These are phyloP conservation scores for Drosophila guanche DNA, from an alignment of 1,140 invertebrate genomes.

Conservation along the genomic window DNA sequence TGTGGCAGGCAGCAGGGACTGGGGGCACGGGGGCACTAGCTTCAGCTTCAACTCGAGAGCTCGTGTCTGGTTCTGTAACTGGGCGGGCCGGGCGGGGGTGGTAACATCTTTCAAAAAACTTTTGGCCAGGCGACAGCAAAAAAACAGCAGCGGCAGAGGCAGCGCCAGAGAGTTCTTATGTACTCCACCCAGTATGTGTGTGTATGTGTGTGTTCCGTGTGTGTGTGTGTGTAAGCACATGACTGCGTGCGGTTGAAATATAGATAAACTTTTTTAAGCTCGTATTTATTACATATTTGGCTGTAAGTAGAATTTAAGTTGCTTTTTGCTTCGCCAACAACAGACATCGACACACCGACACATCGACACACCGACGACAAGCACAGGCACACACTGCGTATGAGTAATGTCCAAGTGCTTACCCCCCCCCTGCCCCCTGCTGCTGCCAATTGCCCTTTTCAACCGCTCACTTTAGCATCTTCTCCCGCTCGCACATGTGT, in stretches of 20 bases:
- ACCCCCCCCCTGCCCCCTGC: not conserved
- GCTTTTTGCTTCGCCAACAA: constrained; percentile 55
- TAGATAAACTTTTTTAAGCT: constrained; percentile 82
- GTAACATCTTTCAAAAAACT: constrained; percentile 78
- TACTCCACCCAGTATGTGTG: constrained; percentile 20
- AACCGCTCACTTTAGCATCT: no score
- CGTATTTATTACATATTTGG: constrained; percentile 81
- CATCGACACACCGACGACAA: not conserved
- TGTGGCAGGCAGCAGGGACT: constrained; percentile 12
- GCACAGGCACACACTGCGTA: constrained; percentile 51
- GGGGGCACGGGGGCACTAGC: constrained; percentile 4
- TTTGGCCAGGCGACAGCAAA: constrained; percentile 70
- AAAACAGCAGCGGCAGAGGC: constrained; percentile 43
- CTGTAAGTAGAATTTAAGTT: constrained; percentile 82
- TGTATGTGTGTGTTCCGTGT: constrained; percentile 12
- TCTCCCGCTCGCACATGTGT: no score
- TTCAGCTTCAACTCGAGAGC: no score
- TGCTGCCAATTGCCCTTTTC: no score
- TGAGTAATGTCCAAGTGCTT: constrained; percentile 57
- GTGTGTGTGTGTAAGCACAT: constrained; percentile 51
- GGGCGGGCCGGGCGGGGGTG: constrained; percentile 25
- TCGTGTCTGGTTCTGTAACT: not conserved
- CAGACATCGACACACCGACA: no score
- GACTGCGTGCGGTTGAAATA: constrained; percentile 80
- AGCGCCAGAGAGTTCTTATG: constrained; percentile 31